A percentile compares a stretch with the other conserved stretches of the same genome.
Conservation (phyloP, 2,113 vertebrate species). For the Scortum barcoo region DNA sequence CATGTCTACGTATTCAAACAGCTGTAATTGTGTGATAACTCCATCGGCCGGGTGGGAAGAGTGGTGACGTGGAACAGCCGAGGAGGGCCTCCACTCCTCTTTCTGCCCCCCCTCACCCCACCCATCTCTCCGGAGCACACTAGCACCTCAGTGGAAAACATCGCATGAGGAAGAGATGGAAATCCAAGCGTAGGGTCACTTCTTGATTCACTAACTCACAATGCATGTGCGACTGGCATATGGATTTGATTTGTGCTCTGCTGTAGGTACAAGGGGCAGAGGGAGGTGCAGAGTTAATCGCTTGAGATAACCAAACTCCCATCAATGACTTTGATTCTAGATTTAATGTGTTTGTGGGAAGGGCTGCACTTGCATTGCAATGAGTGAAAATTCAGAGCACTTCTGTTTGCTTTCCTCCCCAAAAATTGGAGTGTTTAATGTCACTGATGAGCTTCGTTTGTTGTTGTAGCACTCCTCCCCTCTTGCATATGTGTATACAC, state of each 20-base stretch:
- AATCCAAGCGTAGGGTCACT: slow-evolving; percentile 53
- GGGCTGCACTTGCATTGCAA: slow-evolving; percentile 32
- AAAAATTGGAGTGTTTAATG: slow-evolving; percentile 78
- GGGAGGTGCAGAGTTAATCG: slow-evolving; percentile 40
- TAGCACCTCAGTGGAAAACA: slow-evolving; percentile 70
- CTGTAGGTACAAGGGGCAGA: slow-evolving; percentile 73
- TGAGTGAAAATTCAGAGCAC: slow-evolving; percentile 38
- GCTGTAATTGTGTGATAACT: slow-evolving; percentile 73
- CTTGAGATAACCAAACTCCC: slow-evolving; percentile 61
- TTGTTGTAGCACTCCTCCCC: slow-evolving; percentile 37
- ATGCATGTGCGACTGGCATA: slow-evolving; percentile 62
- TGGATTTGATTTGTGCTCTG: slow-evolving; percentile 76
- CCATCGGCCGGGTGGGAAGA: slow-evolving; percentile 18
- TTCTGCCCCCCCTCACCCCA: not conserved
- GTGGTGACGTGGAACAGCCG: slow-evolving; percentile 52
- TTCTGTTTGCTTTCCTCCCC: slow-evolving; percentile 45
- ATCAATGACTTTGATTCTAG: slow-evolving; percentile 40
- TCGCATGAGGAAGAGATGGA: slow-evolving; percentile 58
- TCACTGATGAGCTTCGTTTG: slow-evolving; percentile 74
- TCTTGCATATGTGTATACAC: slow-evolving; percentile 27
- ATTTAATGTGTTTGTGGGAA: slow-evolving; percentile 43
- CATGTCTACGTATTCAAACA: slow-evolving; percentile 69
- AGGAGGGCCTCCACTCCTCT: slow-evolving; percentile 13
- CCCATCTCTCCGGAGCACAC: not conserved
- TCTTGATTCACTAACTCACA: slow-evolving; percentile 65